Base-by-base conservation (phyloP, 2,888 invertebrate genomes). In the Hydraecia micacea region DNA sequence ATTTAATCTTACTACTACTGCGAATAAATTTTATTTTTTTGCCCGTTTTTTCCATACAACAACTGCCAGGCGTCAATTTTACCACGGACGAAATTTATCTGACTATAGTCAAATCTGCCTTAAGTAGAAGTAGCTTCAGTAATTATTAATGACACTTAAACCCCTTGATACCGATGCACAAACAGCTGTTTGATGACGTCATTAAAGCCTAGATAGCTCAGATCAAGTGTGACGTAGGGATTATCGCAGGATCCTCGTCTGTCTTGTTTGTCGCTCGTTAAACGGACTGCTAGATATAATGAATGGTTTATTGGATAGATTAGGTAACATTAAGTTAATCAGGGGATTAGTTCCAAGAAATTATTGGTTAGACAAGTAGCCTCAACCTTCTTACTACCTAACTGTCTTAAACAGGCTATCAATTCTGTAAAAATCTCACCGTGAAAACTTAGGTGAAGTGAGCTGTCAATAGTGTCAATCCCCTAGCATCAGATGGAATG, bases 171-270 rank as follows among this genome's bases (percentile, higher is more conserved):
- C 18, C 11, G 13, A 46, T 84, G 86, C 67, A 79, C 67, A 75
- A 71, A 76, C 80, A 71, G 42, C 52, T 62, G 58, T 79, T 65
- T 68, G 21, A 84, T 84, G 75, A 85, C 80, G 70, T 80, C 73
- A 87, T 87, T 77, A 75, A 73, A 67, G 25, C 42, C 36, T 32
- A 77, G 73, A 75, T 75, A 36, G 74, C 84, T 67, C 0, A 70
- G 73, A 79, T 86, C 39, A 84, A 73, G 18, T 66, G 39, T n/a
- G 36, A 46, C 66, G 52, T 66, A 39, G 36, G 39, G 75, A 72
- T 85, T 75, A 80, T 60, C 55, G 42, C 42, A 1, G 52, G 58
- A 62, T 67, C 42, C 32, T 58, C 13, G 28, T 65, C 49, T 62
- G 25, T 36, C 73, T 73, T 75, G 65, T 86, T 73, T 68, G 68